Conservation (phyloP, 2,797 vertebrate species). For the Chromobotia macracanthus region DNA sequence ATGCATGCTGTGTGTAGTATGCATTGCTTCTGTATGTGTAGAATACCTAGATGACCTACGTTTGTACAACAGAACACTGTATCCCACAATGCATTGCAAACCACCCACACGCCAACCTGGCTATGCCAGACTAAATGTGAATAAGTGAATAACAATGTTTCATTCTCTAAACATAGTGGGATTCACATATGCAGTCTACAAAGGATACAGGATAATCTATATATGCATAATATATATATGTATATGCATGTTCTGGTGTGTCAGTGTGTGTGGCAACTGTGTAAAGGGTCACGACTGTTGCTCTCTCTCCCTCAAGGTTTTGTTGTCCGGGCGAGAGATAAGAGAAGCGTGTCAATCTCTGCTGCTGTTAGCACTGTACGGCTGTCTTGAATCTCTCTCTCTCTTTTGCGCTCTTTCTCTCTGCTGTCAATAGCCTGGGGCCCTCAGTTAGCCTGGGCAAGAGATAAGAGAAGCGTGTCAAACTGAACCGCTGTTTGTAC, state of each 20-base stretch:
- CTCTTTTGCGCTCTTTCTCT: slow-evolving; percentile 20
- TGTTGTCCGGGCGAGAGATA: slow-evolving; percentile 47
- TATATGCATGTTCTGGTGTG: not conserved
- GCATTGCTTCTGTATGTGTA: not conserved
- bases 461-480: slow-evolving; percentile 55
- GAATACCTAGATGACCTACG: too few relatives aligned
- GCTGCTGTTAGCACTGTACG: slow-evolving; percentile 23
- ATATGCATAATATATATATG: too few relatives aligned
- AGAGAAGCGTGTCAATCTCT: slow-evolving; percentile 51
- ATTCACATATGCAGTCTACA: too few relatives aligned
- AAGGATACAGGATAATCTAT: too few relatives aligned
- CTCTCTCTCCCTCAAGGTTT: slow-evolving; percentile 2
- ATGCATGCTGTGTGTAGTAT: too few relatives aligned
- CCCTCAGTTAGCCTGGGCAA: slow-evolving; percentile 43
- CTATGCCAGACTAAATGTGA: not conserved
- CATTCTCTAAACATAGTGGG: too few relatives aligned
- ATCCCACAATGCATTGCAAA: too few relatives aligned
- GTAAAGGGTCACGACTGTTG: slow-evolving; percentile 6
- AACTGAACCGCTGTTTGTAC: slow-evolving; percentile 36
- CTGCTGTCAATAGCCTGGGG: slow-evolving; percentile 37
- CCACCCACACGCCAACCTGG: not conserved
- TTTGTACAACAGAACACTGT: too few relatives aligned
- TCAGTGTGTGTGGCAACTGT: slow-evolving; percentile 1
- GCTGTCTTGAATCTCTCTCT: slow-evolving; percentile 16
- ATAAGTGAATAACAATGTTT: too few relatives aligned